These are phyloP conservation scores for Agelas oroides DNA, from an alignment of 37 sponge, comb jelly and placozoan species.

Conservation along the genomic window DNA sequence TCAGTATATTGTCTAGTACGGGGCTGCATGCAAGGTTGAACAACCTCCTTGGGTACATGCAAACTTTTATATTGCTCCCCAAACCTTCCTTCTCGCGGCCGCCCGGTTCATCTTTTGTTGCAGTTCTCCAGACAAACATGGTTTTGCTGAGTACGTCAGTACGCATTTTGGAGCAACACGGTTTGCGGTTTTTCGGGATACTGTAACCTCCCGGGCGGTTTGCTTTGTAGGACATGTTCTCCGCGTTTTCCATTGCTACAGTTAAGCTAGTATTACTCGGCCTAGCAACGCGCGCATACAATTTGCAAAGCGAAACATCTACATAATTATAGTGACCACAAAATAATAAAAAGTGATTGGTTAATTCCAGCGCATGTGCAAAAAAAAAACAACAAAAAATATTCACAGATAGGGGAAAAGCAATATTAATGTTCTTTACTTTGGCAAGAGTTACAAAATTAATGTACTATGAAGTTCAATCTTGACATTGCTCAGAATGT, in stretches of 20 bases:
- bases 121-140: conserved; percentile 10
- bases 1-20: too few species aligned
- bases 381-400: too few species aligned
- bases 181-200: conserved; percentile 1
- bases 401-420: too few species aligned
- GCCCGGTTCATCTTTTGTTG: conserved; percentile 29
- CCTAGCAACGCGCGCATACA: not conserved
- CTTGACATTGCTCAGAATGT: conserved; percentile 52
- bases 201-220: conserved; percentile 13
- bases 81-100: conserved; percentile 37
- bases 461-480: conserved; percentile 4
- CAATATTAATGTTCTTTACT: too few species aligned
- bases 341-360: too few species aligned
- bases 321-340: too few species aligned
- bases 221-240: not conserved
- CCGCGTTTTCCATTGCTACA: not conserved
- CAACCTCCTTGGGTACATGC: too few species aligned
- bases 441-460: too few species aligned
- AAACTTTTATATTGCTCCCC: not conserved
- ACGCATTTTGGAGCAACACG: conserved; percentile 39
- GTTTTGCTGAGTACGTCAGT: conserved; percentile 16
- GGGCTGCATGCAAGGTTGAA: too few species aligned
- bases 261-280: not conserved
- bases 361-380: too few species aligned
- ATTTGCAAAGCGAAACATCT: not conserved